phyloP scores from a whole-genome alignment of 2,113 vertebrate genomes.

The Brienomyrus longianalis region DNA sequence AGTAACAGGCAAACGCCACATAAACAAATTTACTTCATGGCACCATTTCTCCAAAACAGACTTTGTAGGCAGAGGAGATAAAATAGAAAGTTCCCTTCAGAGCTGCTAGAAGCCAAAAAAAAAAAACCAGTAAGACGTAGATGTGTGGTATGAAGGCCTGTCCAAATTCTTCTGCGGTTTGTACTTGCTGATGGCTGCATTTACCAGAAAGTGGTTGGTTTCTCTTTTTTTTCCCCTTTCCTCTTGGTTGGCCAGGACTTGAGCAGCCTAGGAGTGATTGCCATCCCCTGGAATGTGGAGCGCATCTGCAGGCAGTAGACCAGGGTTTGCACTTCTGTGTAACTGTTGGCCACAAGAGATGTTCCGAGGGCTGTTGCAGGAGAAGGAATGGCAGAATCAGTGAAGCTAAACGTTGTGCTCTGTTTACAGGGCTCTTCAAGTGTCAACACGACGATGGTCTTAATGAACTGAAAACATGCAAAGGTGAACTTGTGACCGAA shows the following conservation, averaged over 20 bases:
- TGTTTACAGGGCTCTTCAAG: not conserved
- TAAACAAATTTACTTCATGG: not conserved
- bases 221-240: too few species aligned
- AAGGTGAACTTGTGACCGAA: not conserved
- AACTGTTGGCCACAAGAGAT: not conserved
- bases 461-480: not conserved
- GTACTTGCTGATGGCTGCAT: not conserved
- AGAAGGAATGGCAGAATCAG: not conserved
- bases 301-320: not conserved
- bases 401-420: not conserved
- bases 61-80: not conserved
- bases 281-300: not conserved
- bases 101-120: not conserved
- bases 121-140: not conserved
- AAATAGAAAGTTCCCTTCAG: not conserved
- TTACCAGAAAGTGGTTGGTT: not conserved
- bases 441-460: not conserved
- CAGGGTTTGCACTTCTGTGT: not conserved
- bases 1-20: not conserved
- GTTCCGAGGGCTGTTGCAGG: not conserved
- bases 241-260: not conserved
- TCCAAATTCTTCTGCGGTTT: not conserved
- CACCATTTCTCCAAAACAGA: not conserved
- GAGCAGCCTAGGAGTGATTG: slow-evolving; percentile 3
- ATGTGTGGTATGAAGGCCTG: not conserved